Evolutionary conservation across 2,797 vertebrate genomes (phyloP), one percentile per base, ranked within the genome.

Genomic region (Psittacula echo): DNA sequence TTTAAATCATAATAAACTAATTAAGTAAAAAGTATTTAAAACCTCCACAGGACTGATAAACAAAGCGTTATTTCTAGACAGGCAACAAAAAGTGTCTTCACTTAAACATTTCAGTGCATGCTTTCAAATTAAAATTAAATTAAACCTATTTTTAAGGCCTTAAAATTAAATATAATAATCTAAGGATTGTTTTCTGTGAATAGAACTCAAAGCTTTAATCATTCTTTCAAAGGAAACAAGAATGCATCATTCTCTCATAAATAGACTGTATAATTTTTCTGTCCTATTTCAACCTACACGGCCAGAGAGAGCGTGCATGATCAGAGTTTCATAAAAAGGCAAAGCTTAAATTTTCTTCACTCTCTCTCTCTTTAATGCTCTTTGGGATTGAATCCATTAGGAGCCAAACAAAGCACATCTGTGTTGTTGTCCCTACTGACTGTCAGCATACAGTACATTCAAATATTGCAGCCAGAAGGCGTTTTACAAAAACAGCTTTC

Each of bases 381-480:
- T 90, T 87, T 2, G 58, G 74, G 71, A 95, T 10, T 94, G 90
- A 97, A 97, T 97, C 97, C 91, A 96, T 97, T 97, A 97, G 95
- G 93, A 96, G 62, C 91, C 95, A 97, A 97, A 96, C 96, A 98
- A 97, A 97, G 95, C 95, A 96, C 92, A 94, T 97, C 97, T 97
- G 95, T 96, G 90, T 79, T 94, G 72, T 94, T 78, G 89, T 97
- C 97, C 94, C 95, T 94, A 62, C 96, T 95, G 97, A 97, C 95
- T 97, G 90, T 97, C 95, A 94, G 89, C 85, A 67, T 94, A 95
- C 78, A 97, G 94, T 95, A 93, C 95, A 89, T 97, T 97, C 93
- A 96, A 92, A 97, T 97, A 95, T 94, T 97, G 96, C 93, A 97
- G 97, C 97, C 97, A 98, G 97, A 97, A 98, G 97, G 95, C 85